A percentile compares a stretch with the other conserved stretches of the same genome.
These are phyloP conservation scores for Cyclura pinguis DNA, from an alignment of 2,797 vertebrate species.

Conservation along the genomic window DNA sequence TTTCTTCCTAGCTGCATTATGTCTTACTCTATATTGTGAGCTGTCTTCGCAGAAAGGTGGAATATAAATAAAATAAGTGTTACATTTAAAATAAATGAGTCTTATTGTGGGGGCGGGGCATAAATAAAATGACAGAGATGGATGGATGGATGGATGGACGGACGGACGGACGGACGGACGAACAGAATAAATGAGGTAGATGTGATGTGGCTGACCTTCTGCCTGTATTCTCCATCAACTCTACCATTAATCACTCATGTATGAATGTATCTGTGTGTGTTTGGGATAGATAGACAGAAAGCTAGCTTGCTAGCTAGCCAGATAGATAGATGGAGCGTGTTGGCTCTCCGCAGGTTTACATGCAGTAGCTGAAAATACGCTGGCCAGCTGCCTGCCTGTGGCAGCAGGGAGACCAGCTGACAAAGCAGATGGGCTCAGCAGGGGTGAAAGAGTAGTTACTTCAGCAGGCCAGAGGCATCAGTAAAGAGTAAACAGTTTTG, in stretches of 20 bases:
- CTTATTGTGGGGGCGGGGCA: too few species aligned
- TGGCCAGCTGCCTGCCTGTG: conserved; percentile 78
- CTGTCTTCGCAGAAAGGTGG: too few species aligned
- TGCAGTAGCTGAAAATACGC: conserved; percentile 65
- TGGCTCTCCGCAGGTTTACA: conserved; percentile 68
- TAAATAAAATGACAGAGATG: too few species aligned
- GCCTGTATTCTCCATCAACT: background rate
- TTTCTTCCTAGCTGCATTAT: too few species aligned
- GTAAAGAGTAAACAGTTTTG: conserved; percentile 76
- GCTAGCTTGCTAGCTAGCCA: background rate
- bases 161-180: too few species aligned
- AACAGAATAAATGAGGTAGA: too few species aligned
- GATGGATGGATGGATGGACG: too few species aligned
- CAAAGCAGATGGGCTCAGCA: conserved; percentile 79
- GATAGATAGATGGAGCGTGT: background rate
- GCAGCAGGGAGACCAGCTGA: conserved; percentile 75
- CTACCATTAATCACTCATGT: conserved; percentile 59
- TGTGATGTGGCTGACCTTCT: background rate
- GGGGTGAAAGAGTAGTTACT: conserved; percentile 74
- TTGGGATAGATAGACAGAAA: background rate
- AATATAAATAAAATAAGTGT: too few species aligned
- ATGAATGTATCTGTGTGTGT: background rate
- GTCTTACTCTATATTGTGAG: too few species aligned
- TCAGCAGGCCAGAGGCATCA: conserved; percentile 69
- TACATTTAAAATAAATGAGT: too few species aligned